These are phyloP conservation scores for Scrobipalpa costella DNA, from an alignment of 2,888 invertebrate species.

Conservation along the genomic window DNA sequence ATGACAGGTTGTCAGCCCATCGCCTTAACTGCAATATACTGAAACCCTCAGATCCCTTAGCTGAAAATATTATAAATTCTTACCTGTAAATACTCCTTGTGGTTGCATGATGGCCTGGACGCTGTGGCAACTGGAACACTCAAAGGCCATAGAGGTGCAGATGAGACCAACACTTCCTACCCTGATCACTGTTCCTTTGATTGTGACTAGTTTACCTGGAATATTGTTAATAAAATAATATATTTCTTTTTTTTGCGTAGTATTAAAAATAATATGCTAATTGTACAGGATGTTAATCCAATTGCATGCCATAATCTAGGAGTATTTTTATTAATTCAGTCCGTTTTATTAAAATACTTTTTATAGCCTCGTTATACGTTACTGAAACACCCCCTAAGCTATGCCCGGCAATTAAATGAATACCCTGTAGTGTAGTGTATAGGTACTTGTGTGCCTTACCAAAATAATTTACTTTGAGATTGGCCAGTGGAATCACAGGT, in stretches of 20 bases:
- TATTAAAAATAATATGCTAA: conserved; percentile 13
- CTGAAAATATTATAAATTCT: too few species aligned
- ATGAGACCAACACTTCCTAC: conserved; percentile 88
- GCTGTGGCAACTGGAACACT: conserved; percentile 85
- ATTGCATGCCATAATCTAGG: too few species aligned
- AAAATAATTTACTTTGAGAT: conserved; percentile 86
- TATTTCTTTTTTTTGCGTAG: background rate
- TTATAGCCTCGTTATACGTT: too few species aligned
- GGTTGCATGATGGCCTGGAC: conserved; percentile 85
- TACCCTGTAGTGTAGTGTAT: too few species aligned
- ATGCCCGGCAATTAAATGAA: background rate
- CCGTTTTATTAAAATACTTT: too few species aligned
- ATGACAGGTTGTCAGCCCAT: too few species aligned
- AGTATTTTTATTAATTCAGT: too few species aligned
- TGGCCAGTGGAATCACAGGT: conserved; percentile 84
- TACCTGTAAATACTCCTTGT: conserved; percentile 75
- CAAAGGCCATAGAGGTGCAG: conserved; percentile 89
- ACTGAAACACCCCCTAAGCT: too few species aligned
- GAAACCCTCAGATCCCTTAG: too few species aligned
- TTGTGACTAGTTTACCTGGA: conserved; percentile 87
- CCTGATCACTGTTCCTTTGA: conserved; percentile 92
- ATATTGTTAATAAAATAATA: conserved; percentile 2
- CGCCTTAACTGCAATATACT: too few species aligned
- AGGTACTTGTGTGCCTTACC: conserved; percentile 70
- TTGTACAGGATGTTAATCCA: too few species aligned